These are phyloP conservation scores for Calcarius lapponicus DNA, from an alignment of 2,797 vertebrate species.

Conservation along the genomic window DNA sequence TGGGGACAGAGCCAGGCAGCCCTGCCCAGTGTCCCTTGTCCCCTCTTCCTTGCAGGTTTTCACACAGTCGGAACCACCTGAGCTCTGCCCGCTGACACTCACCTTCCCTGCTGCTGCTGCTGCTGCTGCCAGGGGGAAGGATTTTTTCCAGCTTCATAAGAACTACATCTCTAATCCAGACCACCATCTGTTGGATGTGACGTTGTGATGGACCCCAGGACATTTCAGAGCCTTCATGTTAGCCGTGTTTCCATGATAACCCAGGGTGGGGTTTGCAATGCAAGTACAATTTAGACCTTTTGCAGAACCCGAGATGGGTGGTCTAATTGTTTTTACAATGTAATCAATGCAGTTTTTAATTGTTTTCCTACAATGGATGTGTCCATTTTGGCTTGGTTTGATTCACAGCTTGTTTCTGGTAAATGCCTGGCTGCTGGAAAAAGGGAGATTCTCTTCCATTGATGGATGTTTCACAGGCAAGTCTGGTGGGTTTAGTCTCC, in stretches of 20 bases:
- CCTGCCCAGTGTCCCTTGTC: rapidly evolving
- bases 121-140: neutral
- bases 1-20: neutral
- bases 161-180: conserved; percentile 64
- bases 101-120: neutral
- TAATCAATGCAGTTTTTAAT: conserved; percentile 72
- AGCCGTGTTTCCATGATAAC: conserved; percentile 54
- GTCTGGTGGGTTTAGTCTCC: conserved; percentile 6
- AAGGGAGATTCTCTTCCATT: conserved; percentile 5
- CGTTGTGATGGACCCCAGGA: conserved; percentile 62
- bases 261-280: conserved; percentile 55
- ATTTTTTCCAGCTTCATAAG: conserved; percentile 22
- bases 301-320: conserved; percentile 50
- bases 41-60: conserved; percentile 73
- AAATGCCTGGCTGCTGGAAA: conserved; percentile 62
- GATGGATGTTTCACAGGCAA: neutral
- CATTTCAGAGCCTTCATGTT: conserved; percentile 68
- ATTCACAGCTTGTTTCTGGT: conserved; percentile 62
- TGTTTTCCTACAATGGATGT: conserved; percentile 62
- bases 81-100: conserved; percentile 77
- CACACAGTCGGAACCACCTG: conserved; percentile 81
- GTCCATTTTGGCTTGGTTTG: conserved; percentile 64
- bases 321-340: conserved; percentile 69
- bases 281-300: conserved; percentile 66
- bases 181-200: conserved; percentile 68